Percentiles rank a stretch among this genome's conserved stretches.
phyloP scores from a whole-genome alignment of 2,797 vertebrate genomes.

The Euphonia xanthogaster region DNA sequence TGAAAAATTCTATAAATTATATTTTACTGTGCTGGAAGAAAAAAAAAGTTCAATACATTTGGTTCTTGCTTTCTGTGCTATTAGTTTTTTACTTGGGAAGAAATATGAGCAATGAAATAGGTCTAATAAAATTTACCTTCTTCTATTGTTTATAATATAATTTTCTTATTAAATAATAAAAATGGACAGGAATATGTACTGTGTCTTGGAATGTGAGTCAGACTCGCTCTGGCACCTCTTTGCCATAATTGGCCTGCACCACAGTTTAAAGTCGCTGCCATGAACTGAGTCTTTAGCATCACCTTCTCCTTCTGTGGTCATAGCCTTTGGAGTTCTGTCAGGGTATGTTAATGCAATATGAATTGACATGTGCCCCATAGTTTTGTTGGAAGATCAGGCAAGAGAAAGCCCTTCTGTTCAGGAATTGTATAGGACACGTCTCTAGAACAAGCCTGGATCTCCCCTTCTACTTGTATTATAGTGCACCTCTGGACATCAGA shows the following conservation, averaged over 20 bases:
- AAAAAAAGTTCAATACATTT: not conserved
- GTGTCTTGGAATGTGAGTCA: not conserved
- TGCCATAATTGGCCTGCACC: not conserved
- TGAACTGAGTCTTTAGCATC: not conserved
- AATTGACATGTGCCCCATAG: not conserved
- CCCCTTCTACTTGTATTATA: not conserved
- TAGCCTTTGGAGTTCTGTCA: not conserved
- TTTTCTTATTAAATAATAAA: not conserved
- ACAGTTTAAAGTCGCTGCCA: not conserved
- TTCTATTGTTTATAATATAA: not conserved
- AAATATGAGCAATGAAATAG: not conserved
- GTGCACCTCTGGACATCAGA: not conserved
- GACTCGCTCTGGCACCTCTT: not conserved
- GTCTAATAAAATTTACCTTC: not conserved
- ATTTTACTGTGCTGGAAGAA: not conserved
- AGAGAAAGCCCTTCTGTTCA: not conserved
- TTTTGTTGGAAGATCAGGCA: not conserved
- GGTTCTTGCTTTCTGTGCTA: not conserved
- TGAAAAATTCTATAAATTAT: not conserved
- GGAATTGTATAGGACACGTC: not conserved
- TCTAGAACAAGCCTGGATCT: not conserved
- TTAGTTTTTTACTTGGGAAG: not conserved
- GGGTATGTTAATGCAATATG: not conserved
- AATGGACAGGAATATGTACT: not conserved
- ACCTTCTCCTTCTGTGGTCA: not conserved